These are phyloP conservation scores for Pseudomyrmex pallidus DNA, from an alignment of 1,140 invertebrate species.

Conservation along the genomic window DNA sequence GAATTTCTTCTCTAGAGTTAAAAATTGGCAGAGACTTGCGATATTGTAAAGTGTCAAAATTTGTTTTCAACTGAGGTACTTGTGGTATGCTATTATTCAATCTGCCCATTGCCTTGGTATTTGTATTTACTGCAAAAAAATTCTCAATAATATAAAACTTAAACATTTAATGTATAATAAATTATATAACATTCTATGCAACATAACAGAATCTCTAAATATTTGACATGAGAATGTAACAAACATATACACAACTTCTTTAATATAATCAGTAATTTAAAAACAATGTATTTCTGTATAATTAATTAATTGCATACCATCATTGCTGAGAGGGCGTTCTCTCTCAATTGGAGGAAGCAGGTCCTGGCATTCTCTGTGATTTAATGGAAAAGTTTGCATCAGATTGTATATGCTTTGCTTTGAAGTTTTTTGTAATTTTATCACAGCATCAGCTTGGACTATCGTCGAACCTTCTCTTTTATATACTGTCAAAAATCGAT, in stretches of 20 bases:
- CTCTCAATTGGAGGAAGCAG: conserved; percentile 87
- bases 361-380: conserved; percentile 89
- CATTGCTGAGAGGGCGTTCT: conserved; percentile 78
- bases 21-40: conserved; percentile 87
- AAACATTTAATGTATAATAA: background rate
- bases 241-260: background rate
- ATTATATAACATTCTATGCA: too few species aligned
- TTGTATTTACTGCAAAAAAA: conserved; percentile 81
- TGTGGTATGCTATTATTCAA: conserved; percentile 88
- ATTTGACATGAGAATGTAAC: too few species aligned
- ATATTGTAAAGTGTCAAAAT: conserved; percentile 85
- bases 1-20: conserved; percentile 84
- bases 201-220: too few species aligned
- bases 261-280: conserved; percentile 1
- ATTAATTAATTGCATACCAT: conserved; percentile 73
- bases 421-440: conserved; percentile 88
- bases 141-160: background rate
- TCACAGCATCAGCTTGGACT: conserved; percentile 89
- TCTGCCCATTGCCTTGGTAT: conserved; percentile 86
- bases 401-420: conserved; percentile 87
- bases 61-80: conserved; percentile 86
- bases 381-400: conserved; percentile 89
- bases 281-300: background rate
- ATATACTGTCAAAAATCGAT: conserved; percentile 90
- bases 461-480: conserved; percentile 90